Evolutionary conservation across 2,888 invertebrate species (phyloP).

Genomic region (Stenoptilia bipunctidactyla): DNA sequence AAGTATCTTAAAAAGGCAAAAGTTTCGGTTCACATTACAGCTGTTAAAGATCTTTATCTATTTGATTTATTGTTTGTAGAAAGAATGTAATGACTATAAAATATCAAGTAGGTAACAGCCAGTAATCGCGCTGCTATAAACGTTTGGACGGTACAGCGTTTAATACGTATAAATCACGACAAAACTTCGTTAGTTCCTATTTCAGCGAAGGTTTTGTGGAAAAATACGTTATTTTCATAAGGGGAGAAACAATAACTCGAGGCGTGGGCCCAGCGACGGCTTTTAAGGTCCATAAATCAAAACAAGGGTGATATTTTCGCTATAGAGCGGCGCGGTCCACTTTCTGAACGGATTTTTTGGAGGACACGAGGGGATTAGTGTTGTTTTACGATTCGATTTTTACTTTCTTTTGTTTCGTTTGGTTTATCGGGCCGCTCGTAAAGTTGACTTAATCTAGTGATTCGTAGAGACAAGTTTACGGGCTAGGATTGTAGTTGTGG

Average conservation of each 20-base stretch:
- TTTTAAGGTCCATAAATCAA: slow-evolving; percentile 66
- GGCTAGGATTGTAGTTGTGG: no score
- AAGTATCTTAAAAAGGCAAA: no score
- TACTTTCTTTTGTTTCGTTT: slow-evolving; percentile 39
- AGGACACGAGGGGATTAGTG: slow-evolving; percentile 54
- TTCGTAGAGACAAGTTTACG: slow-evolving; percentile 20
- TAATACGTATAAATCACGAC: slow-evolving; percentile 36
- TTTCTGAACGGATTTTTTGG: slow-evolving; percentile 46
- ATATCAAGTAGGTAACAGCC: no score
- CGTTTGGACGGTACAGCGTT: slow-evolving; percentile 4
- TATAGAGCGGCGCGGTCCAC: slow-evolving; percentile 37
- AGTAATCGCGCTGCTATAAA: slow-evolving; percentile 1
- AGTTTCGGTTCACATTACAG: no score
- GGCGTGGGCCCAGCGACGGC: slow-evolving; percentile 52
- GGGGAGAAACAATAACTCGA: slow-evolving; percentile 62
- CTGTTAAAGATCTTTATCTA: no score
- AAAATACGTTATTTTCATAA: slow-evolving; percentile 60
- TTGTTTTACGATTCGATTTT: slow-evolving; percentile 57
- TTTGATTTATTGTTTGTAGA: no score
- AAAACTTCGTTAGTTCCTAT: slow-evolving; percentile 39
- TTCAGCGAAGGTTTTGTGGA: slow-evolving; percentile 24
- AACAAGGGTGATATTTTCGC: slow-evolving; percentile 57
- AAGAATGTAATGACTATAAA: no score
- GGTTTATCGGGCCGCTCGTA: slow-evolving; percentile 37
- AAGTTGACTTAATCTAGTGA: slow-evolving; percentile 28